A percentile compares a stretch with the other conserved stretches of the same genome.
These are phyloP conservation scores for Drosophila asahinai DNA, from an alignment of 1,140 invertebrate species.

Conservation along the genomic window DNA sequence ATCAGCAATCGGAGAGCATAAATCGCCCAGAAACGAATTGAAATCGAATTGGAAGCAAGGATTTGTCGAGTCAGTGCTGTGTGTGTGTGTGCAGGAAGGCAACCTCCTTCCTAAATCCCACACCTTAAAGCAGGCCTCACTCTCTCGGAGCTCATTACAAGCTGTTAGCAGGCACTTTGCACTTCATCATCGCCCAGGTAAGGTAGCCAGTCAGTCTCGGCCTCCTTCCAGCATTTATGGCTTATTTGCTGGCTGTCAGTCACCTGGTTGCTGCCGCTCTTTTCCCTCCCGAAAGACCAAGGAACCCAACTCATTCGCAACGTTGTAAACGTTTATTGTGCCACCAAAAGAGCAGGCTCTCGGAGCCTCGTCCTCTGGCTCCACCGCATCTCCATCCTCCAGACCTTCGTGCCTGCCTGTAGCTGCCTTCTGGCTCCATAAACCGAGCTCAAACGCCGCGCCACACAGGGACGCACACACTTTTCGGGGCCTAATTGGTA, in stretches of 20 bases:
- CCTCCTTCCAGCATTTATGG: conserved; percentile 62
- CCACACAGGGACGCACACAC: conserved; percentile 55
- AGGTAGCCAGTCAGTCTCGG: conserved; percentile 15
- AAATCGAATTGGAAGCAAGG: conserved; percentile 30
- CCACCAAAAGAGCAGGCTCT: conserved; percentile 66
- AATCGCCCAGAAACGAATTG: conserved; percentile 46
- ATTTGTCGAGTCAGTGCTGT: conserved; percentile 52
- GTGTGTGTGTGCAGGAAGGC: not conserved
- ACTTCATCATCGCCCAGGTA: conserved; percentile 63
- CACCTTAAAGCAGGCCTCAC: conserved; percentile 18
- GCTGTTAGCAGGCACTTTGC: conserved; percentile 79
- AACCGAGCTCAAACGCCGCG: conserved; percentile 28
- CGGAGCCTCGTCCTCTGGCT: conserved; percentile 15
- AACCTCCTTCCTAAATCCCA: conserved; percentile 19
- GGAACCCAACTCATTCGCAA: conserved; percentile 42
- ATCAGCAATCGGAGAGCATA: conserved; percentile 42
- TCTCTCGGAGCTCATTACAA: conserved; percentile 72
- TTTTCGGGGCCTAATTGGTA: conserved; percentile 80
- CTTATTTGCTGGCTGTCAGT: conserved; percentile 77
- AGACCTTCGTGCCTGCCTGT: conserved; percentile 21
- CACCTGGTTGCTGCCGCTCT: conserved; percentile 27
- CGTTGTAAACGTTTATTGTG: conserved; percentile 80
- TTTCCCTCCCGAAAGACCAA: not conserved
- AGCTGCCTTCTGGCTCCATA: not conserved
- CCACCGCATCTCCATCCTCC: not conserved